Evolutionary conservation across 1,140 invertebrate species (phyloP), one percentile per base, ranked within the genome.

Genomic region (Pseudomyrmex dendroicus): DNA sequence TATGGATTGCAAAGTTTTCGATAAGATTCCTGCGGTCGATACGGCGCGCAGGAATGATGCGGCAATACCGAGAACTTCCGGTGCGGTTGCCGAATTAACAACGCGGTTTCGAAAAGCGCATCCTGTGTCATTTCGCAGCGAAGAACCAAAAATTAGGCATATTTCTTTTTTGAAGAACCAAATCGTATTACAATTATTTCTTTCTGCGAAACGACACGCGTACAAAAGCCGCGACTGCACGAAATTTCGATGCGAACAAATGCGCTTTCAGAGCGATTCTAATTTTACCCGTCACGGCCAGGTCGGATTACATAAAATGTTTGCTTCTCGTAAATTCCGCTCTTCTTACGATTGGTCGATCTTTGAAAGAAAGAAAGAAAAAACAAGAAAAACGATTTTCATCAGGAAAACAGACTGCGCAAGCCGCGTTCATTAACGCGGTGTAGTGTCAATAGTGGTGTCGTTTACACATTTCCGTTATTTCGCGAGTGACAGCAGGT

Each of bases 221-320:
- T 12, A 46, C 35, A 12, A 8, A n/a, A 35, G 13, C 50, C 2
- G 13, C 50, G 50, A 50, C 3, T 13, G 17, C 48, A 56, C 20
- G 70, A 57, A 84, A 63, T 78, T 80, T 78, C 73, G 25, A 12
- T 44, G 20, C 52, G 22, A 5, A 67, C 46, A 35, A 13, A 66
- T 57, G 54, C 22, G 50, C 52, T 57, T 59, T 35, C 35, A 57
- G 62, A 15, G 54, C 13, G 50, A 76, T 57, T 87, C 87, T 88
- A 88, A 88, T 88, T 88, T 88, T 88, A 88, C 10, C 83, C 10
- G 35, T 73, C 61, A 88, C 72, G 86, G 61, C 68, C 76, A 54
- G 67, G 1, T 62, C 22, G 83, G 46, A 59, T 88, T 88, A 88
- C 72, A 88, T 83, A 88, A 89, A 89, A 89, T 82, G 85, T 83